Conservation (phyloP, 2,888 invertebrate genomes). For the Drosophila pseudotalamancana region DNA sequence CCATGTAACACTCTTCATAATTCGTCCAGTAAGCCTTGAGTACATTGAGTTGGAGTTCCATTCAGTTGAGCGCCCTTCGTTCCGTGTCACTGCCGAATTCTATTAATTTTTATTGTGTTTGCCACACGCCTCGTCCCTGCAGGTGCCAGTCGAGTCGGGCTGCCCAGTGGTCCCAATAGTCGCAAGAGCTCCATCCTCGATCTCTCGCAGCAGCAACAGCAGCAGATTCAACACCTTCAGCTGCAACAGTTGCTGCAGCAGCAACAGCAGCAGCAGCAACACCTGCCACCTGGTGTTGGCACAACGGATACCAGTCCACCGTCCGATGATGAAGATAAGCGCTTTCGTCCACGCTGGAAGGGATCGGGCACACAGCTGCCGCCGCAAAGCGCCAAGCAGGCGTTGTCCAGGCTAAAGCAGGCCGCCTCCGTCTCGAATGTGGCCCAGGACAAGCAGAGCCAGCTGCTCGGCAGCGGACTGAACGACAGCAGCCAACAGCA, state of each 20-base stretch:
- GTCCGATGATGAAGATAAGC: slow-evolving; percentile 85
- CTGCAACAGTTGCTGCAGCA: slow-evolving; percentile 62
- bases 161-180: slow-evolving; percentile 80
- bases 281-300: slow-evolving; percentile 82
- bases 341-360: slow-evolving; percentile 82
- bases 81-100: slow-evolving; percentile 1
- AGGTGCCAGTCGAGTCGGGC: slow-evolving; percentile 84
- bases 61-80: slow-evolving; percentile 26
- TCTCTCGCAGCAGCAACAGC: slow-evolving; percentile 83
- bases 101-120: slow-evolving; percentile 3
- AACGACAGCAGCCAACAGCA: slow-evolving; percentile 45
- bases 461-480: slow-evolving; percentile 53
- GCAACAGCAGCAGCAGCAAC: slow-evolving; percentile 60
- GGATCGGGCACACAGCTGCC: slow-evolving; percentile 81
- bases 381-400: slow-evolving; percentile 79
- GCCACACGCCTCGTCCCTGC: background rate
- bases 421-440: slow-evolving; percentile 82
- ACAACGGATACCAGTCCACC: slow-evolving; percentile 86
- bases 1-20: slow-evolving; percentile 41
- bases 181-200: slow-evolving; percentile 87
- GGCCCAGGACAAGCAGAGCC: slow-evolving; percentile 65
- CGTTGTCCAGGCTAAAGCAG: slow-evolving; percentile 80
- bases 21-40: slow-evolving; percentile 54
- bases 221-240: slow-evolving; percentile 78
- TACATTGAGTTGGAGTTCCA: slow-evolving; percentile 63